phyloP scores from a whole-genome alignment of 2,113 vertebrate species.

The Tympanuchus pallidicinctus region DNA sequence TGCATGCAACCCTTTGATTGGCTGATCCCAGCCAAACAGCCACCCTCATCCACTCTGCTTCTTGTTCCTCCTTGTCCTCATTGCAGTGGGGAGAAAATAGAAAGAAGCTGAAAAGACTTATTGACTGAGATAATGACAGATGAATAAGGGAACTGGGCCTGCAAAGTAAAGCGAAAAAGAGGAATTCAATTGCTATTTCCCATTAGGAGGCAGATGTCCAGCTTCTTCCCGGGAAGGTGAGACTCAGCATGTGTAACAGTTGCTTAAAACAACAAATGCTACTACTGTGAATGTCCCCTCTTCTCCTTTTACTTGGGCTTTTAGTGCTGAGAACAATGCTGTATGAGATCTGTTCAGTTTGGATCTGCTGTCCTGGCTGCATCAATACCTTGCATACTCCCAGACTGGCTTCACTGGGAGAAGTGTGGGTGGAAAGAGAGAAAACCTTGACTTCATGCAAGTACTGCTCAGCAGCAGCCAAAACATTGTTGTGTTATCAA shows the following conservation, averaged over 20 bases:
- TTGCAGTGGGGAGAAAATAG: not conserved
- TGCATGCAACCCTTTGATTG: not conserved
- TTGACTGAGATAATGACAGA: not conserved
- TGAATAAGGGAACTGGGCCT: not conserved
- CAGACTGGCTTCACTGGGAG: not conserved
- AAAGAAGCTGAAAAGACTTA: not conserved
- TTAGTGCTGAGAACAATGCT: not conserved
- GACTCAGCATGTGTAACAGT: accelerated
- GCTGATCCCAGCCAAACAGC: not conserved
- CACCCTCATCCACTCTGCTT: not conserved
- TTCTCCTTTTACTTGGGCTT: not conserved
- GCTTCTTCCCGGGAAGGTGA: not conserved
- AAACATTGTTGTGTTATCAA: not conserved
- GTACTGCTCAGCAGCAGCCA: not conserved
- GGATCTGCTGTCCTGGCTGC: not conserved
- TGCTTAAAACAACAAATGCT: not conserved
- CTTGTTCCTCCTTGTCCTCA: accelerated
- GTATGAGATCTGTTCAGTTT: not conserved
- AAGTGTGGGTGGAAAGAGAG: not conserved
- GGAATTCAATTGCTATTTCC: not conserved
- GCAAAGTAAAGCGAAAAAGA: not conserved
- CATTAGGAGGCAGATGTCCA: not conserved
- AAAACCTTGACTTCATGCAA: not conserved
- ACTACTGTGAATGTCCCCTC: accelerated
- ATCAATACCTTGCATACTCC: not conserved